A percentile compares a stretch with the other conserved stretches of the same genome.
Evolutionary conservation across 2,888 invertebrate species (phyloP).

Genomic region (Cryptops parisi): DNA sequence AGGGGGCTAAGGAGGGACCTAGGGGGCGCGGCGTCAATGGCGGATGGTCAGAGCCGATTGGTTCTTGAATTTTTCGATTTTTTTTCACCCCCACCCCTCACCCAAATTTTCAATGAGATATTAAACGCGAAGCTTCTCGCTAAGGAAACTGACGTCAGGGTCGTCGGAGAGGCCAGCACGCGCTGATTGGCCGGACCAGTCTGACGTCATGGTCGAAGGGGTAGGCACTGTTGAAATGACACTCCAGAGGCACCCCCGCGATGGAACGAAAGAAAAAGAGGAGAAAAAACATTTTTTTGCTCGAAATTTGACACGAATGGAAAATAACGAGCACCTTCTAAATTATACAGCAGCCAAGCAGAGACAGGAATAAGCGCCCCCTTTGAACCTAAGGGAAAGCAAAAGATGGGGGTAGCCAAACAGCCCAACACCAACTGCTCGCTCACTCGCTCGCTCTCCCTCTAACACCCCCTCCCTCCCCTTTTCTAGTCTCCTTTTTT

Average conservation of each 20-base stretch:
- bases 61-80: conserved; percentile 9
- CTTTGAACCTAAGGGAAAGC: background rate
- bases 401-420: too few species aligned
- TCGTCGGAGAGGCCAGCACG: background rate
- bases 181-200: background rate
- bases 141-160: background rate
- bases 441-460: background rate
- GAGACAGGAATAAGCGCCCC: background rate
- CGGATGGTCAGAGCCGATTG: conserved; percentile 1
- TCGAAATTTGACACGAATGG: background rate
- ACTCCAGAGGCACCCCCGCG: too few species aligned
- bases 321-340: background rate
- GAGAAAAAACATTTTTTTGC: too few species aligned
- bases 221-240: background rate
- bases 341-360: background rate
- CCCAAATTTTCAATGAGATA: conserved; percentile 3
- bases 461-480: background rate
- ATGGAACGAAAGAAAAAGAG: background rate
- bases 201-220: background rate
- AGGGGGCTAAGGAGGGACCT: background rate
- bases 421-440: background rate
- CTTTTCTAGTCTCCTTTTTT: background rate
- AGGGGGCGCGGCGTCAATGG: background rate
- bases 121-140: background rate
- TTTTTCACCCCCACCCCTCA: too few species aligned